These are phyloP conservation scores for Blera fallax DNA, from an alignment of 2,888 invertebrate species.

Conservation along the genomic window DNA sequence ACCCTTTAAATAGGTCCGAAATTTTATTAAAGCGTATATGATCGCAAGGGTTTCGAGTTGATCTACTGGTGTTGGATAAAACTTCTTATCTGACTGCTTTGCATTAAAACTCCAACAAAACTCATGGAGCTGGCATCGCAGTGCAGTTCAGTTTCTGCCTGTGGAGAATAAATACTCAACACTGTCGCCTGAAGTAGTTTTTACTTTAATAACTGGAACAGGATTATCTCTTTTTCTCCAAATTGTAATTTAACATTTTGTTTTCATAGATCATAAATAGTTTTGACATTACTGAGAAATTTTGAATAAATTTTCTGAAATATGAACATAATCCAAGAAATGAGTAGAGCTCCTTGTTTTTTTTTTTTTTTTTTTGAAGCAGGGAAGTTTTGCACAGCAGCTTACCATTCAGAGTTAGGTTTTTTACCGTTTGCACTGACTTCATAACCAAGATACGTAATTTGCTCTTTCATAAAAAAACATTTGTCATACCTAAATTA, in stretches of 20 bases:
- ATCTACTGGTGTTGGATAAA: constrained; percentile 75
- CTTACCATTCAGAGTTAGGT: not conserved
- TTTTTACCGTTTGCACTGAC: constrained; percentile 2
- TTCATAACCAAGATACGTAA: constrained; percentile 22
- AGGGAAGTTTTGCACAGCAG: not conserved
- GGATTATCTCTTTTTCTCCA: not conserved
- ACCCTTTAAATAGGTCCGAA: constrained; percentile 19
- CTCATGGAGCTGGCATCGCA: constrained; percentile 75
- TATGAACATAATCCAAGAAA: constrained; percentile 10
- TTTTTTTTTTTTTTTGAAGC: constrained; percentile 10
- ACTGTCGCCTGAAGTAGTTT: constrained; percentile 67
- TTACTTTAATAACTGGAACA: constrained; percentile 40
- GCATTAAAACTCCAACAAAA: constrained; percentile 75
- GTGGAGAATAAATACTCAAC: constrained; percentile 75
- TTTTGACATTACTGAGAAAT: constrained; percentile 11
- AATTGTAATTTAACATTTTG: constrained; percentile 1
- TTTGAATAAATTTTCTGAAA: constrained; percentile 5
- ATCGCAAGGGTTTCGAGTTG: constrained; percentile 74
- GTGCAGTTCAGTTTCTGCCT: constrained; percentile 74
- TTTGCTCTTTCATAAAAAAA: not conserved
- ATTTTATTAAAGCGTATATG: constrained; percentile 73
- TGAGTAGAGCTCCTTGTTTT: constrained; percentile 6
- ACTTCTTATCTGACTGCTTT: constrained; percentile 66
- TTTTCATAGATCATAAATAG: not conserved
- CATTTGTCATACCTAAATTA: constrained; percentile 1